phyloP scores from a whole-genome alignment of 2,888 invertebrate species.

The Baccha elongata region DNA sequence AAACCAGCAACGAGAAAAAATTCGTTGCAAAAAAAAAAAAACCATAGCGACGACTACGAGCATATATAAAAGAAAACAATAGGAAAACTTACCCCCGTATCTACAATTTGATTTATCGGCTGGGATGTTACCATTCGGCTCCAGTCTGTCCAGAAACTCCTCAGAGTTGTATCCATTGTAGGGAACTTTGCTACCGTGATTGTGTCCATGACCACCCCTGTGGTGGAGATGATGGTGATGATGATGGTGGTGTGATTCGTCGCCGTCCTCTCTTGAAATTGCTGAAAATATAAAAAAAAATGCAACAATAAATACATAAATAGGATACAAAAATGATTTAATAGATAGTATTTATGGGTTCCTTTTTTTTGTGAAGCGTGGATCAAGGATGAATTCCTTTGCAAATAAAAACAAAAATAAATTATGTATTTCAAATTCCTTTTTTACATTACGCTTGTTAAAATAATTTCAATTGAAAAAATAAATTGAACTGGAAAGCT shows the following conservation, averaged over 20 bases:
- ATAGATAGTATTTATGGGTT: conserved; percentile 47
- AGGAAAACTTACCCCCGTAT: conserved; percentile 84
- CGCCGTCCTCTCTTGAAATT: conserved; percentile 95
- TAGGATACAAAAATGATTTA: conserved; percentile 48
- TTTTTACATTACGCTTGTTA: too few relatives aligned
- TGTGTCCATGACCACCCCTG: conserved; percentile 82
- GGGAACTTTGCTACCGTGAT: conserved; percentile 88
- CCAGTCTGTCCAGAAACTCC: conserved; percentile 95
- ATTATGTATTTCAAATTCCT: too few relatives aligned
- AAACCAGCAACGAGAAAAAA: conserved; percentile 8
- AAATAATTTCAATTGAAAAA: too few relatives aligned
- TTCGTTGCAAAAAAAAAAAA: conserved; percentile 19
- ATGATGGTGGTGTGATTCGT: conserved; percentile 85
- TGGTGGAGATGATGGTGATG: conserved; percentile 86
- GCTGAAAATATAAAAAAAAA: conserved; percentile 85
- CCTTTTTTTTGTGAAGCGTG: conserved; percentile 7
- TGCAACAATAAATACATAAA: conserved; percentile 41
- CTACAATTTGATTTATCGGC: conserved; percentile 91
- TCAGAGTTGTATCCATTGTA: conserved; percentile 95
- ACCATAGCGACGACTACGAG: neutral
- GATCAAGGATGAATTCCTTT: neutral
- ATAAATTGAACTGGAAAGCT: neutral
- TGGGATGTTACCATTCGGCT: conserved; percentile 96
- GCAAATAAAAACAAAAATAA: neutral
- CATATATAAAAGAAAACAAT: conserved; percentile 18